Percentiles rank a stretch among this genome's conserved stretches.
phyloP scores from a whole-genome alignment of 2,113 vertebrate species.

The Plestiodon gilberti region DNA sequence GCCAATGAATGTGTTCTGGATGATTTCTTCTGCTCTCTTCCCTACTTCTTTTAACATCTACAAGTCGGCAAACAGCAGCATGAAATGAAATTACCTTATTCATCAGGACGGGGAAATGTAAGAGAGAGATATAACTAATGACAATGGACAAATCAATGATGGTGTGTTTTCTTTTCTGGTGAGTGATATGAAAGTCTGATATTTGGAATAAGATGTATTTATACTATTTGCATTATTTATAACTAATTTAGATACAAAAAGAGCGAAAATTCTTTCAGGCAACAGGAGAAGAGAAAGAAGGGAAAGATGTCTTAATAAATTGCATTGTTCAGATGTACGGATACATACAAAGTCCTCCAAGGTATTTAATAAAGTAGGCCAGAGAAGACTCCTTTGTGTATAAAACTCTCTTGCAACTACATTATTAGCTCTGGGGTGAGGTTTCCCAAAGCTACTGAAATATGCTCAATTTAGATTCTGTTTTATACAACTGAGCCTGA shows the following conservation, averaged over 20 bases:
- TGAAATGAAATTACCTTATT: background rate
- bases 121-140: background rate
- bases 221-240: slow-evolving; percentile 54
- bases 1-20: slow-evolving; percentile 27
- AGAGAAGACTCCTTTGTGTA: slow-evolving; percentile 65
- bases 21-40: slow-evolving; percentile 4
- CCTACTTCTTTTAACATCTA: slow-evolving; percentile 16
- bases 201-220: slow-evolving; percentile 56
- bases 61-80: background rate
- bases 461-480: slow-evolving; percentile 70
- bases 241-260: slow-evolving; percentile 35
- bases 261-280: slow-evolving; percentile 46
- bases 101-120: slow-evolving; percentile 3
- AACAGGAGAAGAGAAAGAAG: slow-evolving; percentile 46
- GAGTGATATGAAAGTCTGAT: slow-evolving; percentile 18
- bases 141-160: slow-evolving; percentile 31
- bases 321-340: slow-evolving; percentile 58
- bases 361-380: slow-evolving; percentile 69
- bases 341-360: slow-evolving; percentile 59
- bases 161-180: slow-evolving; percentile 29
- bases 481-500: slow-evolving; percentile 56
- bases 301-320: slow-evolving; percentile 59
- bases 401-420: slow-evolving; percentile 64
- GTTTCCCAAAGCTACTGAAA: slow-evolving; percentile 66
- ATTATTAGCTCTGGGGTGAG: slow-evolving; percentile 67